Evolutionary conservation across 2,797 vertebrate genomes (phyloP).

Genomic region (Hylomyscus alleni): DNA sequence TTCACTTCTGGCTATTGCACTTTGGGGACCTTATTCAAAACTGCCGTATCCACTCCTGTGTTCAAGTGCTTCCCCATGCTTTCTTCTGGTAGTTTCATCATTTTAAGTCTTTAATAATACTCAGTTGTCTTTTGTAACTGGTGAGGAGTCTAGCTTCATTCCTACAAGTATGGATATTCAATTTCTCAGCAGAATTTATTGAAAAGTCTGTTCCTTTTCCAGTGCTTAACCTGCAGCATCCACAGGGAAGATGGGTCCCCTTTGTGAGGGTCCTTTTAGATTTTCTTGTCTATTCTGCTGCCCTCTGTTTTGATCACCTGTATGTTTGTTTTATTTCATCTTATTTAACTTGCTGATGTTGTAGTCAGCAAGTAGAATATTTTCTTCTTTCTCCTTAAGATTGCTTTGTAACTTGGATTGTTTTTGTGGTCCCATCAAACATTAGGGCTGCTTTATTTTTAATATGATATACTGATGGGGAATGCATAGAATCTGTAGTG

Average conservation of each 20-base stretch:
- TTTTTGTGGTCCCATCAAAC: background rate
- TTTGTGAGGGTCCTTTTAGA: background rate
- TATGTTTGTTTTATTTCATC: background rate
- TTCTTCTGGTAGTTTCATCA: background rate
- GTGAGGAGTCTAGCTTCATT: background rate
- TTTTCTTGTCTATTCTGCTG: background rate
- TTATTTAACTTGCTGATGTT: background rate
- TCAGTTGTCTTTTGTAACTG: background rate
- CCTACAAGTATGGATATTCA: background rate
- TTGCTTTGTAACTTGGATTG: background rate
- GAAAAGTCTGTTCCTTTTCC: background rate
- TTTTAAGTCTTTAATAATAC: background rate
- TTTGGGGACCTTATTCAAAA: background rate
- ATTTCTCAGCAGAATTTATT: background rate
- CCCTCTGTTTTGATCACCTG: background rate
- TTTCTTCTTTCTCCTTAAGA: background rate
- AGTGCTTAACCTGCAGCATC: background rate
- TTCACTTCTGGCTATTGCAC: background rate
- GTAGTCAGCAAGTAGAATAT: background rate
- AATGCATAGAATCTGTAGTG: too few relatives aligned
- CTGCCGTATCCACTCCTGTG: background rate
- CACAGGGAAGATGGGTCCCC: background rate
- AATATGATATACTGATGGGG: background rate
- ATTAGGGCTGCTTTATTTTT: background rate
- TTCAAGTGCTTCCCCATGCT: background rate